phyloP scores from a whole-genome alignment of 2,797 vertebrate genomes.

The Aplochiton taeniatus region DNA sequence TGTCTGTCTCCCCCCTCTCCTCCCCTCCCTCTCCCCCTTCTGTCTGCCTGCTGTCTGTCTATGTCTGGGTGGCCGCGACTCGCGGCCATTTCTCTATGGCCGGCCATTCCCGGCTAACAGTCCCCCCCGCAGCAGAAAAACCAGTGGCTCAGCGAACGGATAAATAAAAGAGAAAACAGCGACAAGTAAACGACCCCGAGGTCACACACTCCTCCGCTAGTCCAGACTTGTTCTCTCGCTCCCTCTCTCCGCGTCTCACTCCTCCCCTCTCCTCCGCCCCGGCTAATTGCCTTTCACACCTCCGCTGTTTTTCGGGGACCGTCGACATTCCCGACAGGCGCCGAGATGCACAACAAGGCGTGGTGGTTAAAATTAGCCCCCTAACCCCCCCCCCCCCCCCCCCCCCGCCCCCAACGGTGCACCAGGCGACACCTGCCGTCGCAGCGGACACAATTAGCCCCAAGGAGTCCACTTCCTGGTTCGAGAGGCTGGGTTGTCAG shows the following conservation, averaged over 20 bases:
- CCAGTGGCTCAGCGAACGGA: no score
- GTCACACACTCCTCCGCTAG: slow-evolving; percentile 10
- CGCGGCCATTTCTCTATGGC: no score
- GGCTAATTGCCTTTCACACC: slow-evolving; percentile 80
- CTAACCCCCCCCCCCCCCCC: not conserved
- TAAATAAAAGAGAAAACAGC: no score
- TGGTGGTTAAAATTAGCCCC: slow-evolving; percentile 10
- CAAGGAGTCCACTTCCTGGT: no score
- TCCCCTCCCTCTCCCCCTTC: not conserved
- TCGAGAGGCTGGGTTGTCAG: no score
- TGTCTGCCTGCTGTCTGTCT: slow-evolving; percentile 46
- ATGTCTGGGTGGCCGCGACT: slow-evolving; percentile 29
- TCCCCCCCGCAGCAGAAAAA: no score
- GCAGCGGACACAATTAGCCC: no score
- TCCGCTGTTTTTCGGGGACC: slow-evolving; percentile 60
- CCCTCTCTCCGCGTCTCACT: slow-evolving; percentile 33
- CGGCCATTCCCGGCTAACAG: no score
- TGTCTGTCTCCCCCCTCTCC: slow-evolving; percentile 35
- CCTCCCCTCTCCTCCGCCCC: slow-evolving; percentile 49
- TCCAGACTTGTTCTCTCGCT: slow-evolving; percentile 54
- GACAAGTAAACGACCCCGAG: no score
- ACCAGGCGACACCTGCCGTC: no score
- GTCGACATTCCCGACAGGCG: slow-evolving; percentile 49
- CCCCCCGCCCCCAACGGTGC: not conserved
- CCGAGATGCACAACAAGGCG: slow-evolving; percentile 9